Evolutionary conservation across 2,888 invertebrate species (phyloP).

Genomic region (Salticus scenicus): DNA sequence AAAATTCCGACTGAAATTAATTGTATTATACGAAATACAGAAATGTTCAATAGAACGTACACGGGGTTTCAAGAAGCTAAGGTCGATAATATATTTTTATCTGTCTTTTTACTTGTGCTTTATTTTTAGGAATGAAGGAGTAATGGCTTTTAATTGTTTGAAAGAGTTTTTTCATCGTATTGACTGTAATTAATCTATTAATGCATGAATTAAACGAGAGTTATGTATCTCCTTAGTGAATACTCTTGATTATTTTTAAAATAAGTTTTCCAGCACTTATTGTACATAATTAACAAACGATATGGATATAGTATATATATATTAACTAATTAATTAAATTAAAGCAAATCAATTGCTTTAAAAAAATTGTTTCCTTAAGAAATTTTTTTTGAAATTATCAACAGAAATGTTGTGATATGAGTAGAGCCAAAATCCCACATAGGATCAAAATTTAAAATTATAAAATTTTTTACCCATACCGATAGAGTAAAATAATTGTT

Average conservation of each 20-base stretch:
- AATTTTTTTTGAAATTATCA: too few species aligned
- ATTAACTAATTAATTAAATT: neutral
- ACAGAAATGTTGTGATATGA: too few species aligned
- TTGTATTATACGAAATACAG: too few species aligned
- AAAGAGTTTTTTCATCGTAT: conserved; percentile 36
- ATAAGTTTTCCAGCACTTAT: neutral
- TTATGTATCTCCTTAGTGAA: conserved; percentile 1
- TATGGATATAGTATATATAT: neutral
- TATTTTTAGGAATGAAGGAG: conserved; percentile 56
- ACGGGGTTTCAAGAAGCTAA: too few species aligned
- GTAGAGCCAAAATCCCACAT: too few species aligned
- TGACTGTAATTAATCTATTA: conserved; percentile 60
- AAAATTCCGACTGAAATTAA: too few species aligned
- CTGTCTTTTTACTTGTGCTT: conserved; percentile 52
- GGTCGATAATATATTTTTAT: conserved; percentile 67
- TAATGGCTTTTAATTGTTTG: conserved; percentile 62
- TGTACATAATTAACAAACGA: neutral
- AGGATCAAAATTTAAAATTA: too few species aligned
- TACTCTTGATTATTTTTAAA: neutral
- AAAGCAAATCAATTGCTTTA: too few species aligned
- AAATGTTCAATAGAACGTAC: too few species aligned
- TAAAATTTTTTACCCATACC: too few species aligned
- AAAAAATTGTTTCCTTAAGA: too few species aligned
- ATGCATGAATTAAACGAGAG: conserved; percentile 39
- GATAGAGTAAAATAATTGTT: too few species aligned